Evolutionary conservation across 2,113 vertebrate genomes (phyloP), one percentile per base, ranked within the genome.

Genomic region (Petaurus breviceps): DNA sequence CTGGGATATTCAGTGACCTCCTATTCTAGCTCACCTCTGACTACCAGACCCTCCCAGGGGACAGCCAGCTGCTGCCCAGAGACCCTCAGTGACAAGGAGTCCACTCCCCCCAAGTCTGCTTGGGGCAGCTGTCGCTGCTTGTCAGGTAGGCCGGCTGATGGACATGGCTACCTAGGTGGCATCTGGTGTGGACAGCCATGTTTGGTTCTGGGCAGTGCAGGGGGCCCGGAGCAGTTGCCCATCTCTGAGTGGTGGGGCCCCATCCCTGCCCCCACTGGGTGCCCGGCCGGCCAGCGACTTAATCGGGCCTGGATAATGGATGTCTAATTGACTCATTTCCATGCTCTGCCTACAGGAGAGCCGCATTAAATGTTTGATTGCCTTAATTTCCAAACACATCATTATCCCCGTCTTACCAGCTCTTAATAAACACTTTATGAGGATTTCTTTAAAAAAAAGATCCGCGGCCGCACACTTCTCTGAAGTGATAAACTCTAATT

Each of bases 351-450:
- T 99, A 99, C 99, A 99, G 99, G 99, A 99, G 99, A 99, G 98
- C 98, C 98, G 99, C 99, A 99, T 99, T 99, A 99, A 99, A 99
- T 99, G 99, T 99, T 99, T 99, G 99, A 99, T 99, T 99, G 99
- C 99, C 99, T 99, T 99, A 99, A 99, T 99, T 99, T 99, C 99
- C 99, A 99, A 99, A 99, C 99, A 99, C 99, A 99, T 99, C 99
- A 99, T 99, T 99, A 99, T 99, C 99, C 99, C 99, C 99, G 99
- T 99, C 99, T 99, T 99, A 99, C 98, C 99, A 99, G 98, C 99
- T 99, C 99, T 99, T 99, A 99, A 99, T 99, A 99, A 99, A 99
- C 99, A 99, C 99, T 99, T 99, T 99, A 99, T 99, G 99, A 99
- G 99, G 99, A 99, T 98, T 99, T 99, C 99, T 99, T 99, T 97